phyloP scores from a whole-genome alignment of 2,797 vertebrate genomes.

The Odontamblyopus lacepedii region DNA sequence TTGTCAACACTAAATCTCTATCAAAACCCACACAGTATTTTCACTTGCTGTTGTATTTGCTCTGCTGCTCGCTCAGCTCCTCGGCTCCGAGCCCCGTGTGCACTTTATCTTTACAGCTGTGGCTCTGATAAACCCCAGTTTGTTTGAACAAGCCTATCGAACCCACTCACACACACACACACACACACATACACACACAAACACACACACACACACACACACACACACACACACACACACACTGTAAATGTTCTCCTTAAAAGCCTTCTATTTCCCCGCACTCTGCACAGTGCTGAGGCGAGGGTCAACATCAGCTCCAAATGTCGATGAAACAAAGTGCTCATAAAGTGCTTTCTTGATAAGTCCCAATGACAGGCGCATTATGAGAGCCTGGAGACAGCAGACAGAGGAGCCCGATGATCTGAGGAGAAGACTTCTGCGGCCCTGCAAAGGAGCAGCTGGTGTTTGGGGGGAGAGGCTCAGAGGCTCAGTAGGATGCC shows the following conservation, averaged over 20 bases:
- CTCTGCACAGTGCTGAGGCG: constrained; percentile 3
- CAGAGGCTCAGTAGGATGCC: neutral
- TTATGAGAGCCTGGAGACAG: constrained; percentile 2
- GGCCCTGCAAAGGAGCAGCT: neutral
- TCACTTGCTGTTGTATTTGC: constrained; percentile 12
- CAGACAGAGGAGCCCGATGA: constrained; percentile 6
- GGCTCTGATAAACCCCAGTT: constrained; percentile 19
- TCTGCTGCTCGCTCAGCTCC: constrained; percentile 24
- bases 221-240: constrained; percentile 8
- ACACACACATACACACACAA: constrained; percentile 12
- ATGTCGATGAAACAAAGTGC: constrained; percentile 41
- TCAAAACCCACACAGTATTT: constrained; percentile 2
- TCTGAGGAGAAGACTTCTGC: neutral
- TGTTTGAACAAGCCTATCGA: constrained; percentile 57
- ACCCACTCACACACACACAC: constrained; percentile 15
- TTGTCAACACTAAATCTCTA: neutral
- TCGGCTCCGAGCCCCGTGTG: constrained; percentile 43
- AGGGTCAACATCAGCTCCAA: constrained; percentile 50
- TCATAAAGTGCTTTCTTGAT: constrained; percentile 34
- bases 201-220: constrained; percentile 23
- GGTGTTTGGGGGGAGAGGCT: neutral
- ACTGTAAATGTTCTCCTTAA: constrained; percentile 44
- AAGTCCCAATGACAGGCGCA: neutral
- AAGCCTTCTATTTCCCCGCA: constrained; percentile 42
- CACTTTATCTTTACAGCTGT: constrained; percentile 47